Evolutionary conservation across 2,797 vertebrate genomes (phyloP).

Genomic region (Acanthopagrus latus): DNA sequence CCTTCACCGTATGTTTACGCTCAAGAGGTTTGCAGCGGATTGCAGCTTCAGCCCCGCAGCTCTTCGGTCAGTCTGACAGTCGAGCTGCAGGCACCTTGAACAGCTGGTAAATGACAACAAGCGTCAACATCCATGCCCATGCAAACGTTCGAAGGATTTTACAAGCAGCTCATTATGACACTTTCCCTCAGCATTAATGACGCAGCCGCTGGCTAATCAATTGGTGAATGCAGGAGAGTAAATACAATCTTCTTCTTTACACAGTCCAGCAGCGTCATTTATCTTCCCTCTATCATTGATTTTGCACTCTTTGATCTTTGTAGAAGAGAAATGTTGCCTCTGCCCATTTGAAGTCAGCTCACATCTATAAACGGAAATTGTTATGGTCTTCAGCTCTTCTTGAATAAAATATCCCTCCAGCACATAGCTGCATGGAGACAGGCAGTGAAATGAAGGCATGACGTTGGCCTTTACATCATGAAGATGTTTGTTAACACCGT

Average conservation of each 20-base stretch:
- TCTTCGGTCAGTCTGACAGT: slow-evolving; percentile 2
- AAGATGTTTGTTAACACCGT: neutral
- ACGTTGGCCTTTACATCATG: too few relatives aligned
- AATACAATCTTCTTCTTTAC: neutral
- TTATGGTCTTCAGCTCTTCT: too few relatives aligned
- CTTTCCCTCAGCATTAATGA: neutral
- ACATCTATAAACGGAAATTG: neutral
- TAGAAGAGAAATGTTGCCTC: neutral
- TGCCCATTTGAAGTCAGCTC: neutral
- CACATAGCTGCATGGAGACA: neutral
- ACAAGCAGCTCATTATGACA: neutral
- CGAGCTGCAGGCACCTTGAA: slow-evolving; percentile 28
- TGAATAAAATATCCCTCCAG: neutral
- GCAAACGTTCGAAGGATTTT: neutral
- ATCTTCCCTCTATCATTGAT: neutral
- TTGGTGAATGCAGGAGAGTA: neutral
- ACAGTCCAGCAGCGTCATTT: neutral
- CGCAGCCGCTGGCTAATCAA: neutral
- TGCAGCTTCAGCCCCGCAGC: slow-evolving; percentile 11
- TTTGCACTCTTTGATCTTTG: neutral
- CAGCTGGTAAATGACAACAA: slow-evolving; percentile 29
- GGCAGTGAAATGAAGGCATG: neutral
- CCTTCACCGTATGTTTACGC: slow-evolving; percentile 28
- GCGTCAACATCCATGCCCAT: slow-evolving; percentile 4
- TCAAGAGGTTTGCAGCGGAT: slow-evolving; percentile 8